A percentile compares a stretch with the other conserved stretches of the same genome.
These are phyloP conservation scores for Callaeas wilsoni DNA, from an alignment of 2,113 vertebrate genomes.

Conservation along the genomic window DNA sequence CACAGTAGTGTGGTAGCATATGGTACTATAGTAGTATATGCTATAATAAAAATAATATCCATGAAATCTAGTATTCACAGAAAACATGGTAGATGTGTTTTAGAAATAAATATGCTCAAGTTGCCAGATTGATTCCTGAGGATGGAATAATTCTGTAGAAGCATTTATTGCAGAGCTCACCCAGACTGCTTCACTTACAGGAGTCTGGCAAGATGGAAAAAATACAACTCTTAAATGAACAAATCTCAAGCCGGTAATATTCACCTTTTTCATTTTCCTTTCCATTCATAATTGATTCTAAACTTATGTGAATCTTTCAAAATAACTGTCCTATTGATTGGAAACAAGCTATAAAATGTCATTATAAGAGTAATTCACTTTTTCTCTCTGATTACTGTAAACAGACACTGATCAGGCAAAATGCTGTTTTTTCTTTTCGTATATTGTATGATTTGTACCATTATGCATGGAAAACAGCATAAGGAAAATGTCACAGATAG, in stretches of 20 bases:
- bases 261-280: slow-evolving; percentile 56
- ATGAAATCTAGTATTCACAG: background rate
- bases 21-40: background rate
- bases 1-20: background rate
- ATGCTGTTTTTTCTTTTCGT: slow-evolving; percentile 13
- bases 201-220: background rate
- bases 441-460: background rate
- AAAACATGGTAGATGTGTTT: background rate
- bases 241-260: slow-evolving; percentile 12
- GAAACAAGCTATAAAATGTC: slow-evolving; percentile 49
- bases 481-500: background rate
- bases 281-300: slow-evolving; percentile 72
- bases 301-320: slow-evolving; percentile 65
- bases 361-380: slow-evolving; percentile 1
- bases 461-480: background rate
- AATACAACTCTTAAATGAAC: background rate
- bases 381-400: slow-evolving; percentile 57
- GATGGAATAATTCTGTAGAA: background rate
- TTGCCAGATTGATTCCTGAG: background rate
- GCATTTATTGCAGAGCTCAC: background rate
- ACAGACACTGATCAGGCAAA: slow-evolving; percentile 52
- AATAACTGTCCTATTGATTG: slow-evolving; percentile 72
- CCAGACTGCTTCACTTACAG: background rate
- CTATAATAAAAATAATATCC: background rate
- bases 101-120: background rate